Evolutionary conservation across 35 echinoderm and acorn worm species (phyloP), one percentile per base, ranked within the genome.

Genomic region (Strongylocentrotus purpuratus): DNA sequence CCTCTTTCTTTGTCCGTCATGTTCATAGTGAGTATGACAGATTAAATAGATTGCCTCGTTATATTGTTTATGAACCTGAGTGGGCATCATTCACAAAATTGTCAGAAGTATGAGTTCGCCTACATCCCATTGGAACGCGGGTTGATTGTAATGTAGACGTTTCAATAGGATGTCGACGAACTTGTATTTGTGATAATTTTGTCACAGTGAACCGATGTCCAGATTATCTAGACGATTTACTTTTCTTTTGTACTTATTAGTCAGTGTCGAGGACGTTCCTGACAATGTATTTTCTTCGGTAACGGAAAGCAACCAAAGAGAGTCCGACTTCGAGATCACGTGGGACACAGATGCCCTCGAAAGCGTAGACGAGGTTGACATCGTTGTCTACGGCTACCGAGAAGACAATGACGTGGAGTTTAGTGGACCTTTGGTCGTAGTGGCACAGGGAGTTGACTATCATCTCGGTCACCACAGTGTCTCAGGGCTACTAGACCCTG

Each of bases 191-290:
- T 41, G 35, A 41, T 41, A 41, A 41, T 41, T 0, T 41, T 41
- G 35, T 41, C 35, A 41, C 35, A 41, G 35, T 41, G 35, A 41
- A 41, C 3, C 35, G 35, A 41, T 41, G 35, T 41, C 35, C 35
- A 41, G 35, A 41, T 41, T 41, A 41, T 41, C 35, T 41, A 41
- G 35, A 41, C 35, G 35, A 41, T 41, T 41, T 41, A 11, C 17
- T 59, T 2, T 59, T 59, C 35, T 59, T 17, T 17, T 14, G 9
- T 35, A 33, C 45, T 41, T 41, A 41, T 41, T 41, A 88, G 87
- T 33, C 12, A 88, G 45, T 35, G n/a, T 33, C 11, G 87, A 89
- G 87, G 87, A 89, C n/a, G 87, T 89, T 41, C 87, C 87, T 89
- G 87, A 41, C 4, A 89, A 31, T 10, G 87, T 89, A 10, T 46